These are phyloP conservation scores for Diaprepes abbreviatus DNA, from an alignment of 2,888 invertebrate genomes.

Conservation along the genomic window DNA sequence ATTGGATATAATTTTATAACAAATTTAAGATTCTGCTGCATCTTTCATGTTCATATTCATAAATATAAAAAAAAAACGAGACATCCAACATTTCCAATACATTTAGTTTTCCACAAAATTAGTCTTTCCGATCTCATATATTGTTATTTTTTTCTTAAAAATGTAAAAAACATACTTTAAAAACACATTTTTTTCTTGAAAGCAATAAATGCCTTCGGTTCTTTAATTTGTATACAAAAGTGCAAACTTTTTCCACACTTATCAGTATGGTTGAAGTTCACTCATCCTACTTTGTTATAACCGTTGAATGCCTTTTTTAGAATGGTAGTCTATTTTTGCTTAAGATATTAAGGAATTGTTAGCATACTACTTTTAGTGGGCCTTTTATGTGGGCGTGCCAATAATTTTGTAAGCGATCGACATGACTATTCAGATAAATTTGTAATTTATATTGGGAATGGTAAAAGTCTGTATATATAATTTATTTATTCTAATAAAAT, in stretches of 20 bases:
- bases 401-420: slow-evolving; percentile 49
- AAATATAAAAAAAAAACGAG: too few relatives aligned
- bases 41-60: too few relatives aligned
- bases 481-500: slow-evolving; percentile 60
- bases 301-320: slow-evolving; percentile 30
- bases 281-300: slow-evolving; percentile 20
- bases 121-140: too few relatives aligned
- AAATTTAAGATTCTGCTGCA: too few relatives aligned
- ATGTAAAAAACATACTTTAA: too few relatives aligned
- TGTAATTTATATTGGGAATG: slow-evolving; percentile 56
- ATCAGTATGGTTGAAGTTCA: slow-evolving; percentile 28
- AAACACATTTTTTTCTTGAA: too few relatives aligned
- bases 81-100: too few relatives aligned
- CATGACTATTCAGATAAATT: slow-evolving; percentile 33
- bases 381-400: slow-evolving; percentile 48
- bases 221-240: neutral
- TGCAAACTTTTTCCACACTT: slow-evolving; percentile 7
- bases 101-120: too few relatives aligned
- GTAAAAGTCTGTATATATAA: slow-evolving; percentile 58
- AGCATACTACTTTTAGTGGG: slow-evolving; percentile 23
- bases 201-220: too few relatives aligned
- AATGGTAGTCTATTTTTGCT: slow-evolving; percentile 27
- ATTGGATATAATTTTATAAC: too few relatives aligned
- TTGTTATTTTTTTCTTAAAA: too few relatives aligned
- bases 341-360: slow-evolving; percentile 28